Evolutionary conservation across 2,113 vertebrate genomes (phyloP).

Genomic region (Ornithorhynchus anatinus): DNA sequence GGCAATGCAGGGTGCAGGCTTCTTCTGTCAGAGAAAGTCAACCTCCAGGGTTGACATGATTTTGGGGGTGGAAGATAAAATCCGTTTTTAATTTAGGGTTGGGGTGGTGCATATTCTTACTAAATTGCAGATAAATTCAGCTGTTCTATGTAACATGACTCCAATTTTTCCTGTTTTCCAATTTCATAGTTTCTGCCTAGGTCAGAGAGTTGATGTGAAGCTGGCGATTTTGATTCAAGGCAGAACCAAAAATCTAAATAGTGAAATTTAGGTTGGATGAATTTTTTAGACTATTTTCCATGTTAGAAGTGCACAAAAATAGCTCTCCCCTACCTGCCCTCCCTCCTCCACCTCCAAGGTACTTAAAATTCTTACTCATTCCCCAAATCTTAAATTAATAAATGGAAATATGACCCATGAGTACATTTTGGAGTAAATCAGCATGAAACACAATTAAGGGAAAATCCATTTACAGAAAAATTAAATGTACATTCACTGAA

Average conservation of each 20-base stretch:
- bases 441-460: neutral
- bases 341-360: no score
- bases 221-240: neutral
- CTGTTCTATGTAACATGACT: neutral
- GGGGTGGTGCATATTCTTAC: neutral
- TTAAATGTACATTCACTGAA: no score
- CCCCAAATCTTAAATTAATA: neutral
- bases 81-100: neutral
- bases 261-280: neutral
- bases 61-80: neutral
- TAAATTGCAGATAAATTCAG: neutral
- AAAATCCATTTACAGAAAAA: neutral
- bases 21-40: constrained; percentile 9
- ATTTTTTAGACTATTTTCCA: neutral
- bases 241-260: neutral
- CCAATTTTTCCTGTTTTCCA: neutral
- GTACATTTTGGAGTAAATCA: neutral
- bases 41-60: neutral
- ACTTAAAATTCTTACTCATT: neutral
- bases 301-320: neutral
- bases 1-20: neutral
- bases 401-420: neutral
- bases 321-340: neutral
- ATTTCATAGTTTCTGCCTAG: neutral
- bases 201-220: neutral